Percentiles rank a stretch among this genome's conserved stretches.
phyloP scores from a whole-genome alignment of 2,888 invertebrate genomes.

The Microdon myrmicae region DNA sequence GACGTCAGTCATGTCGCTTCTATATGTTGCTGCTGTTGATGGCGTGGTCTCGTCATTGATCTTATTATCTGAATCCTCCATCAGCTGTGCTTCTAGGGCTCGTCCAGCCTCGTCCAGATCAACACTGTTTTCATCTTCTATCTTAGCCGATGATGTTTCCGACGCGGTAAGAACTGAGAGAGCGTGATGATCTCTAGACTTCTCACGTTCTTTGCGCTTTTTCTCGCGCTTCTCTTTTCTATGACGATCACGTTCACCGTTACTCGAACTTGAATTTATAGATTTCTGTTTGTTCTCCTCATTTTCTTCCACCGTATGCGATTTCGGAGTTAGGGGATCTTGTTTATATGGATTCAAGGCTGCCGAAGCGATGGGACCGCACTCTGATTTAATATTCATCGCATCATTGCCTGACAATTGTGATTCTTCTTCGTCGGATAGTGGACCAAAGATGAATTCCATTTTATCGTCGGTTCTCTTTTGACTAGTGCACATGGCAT shows the following conservation, averaged over 20 bases:
- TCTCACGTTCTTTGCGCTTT: slow-evolving; percentile 73
- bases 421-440: slow-evolving; percentile 78
- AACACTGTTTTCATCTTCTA: slow-evolving; percentile 78
- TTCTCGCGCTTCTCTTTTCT: slow-evolving; percentile 71
- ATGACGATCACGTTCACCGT: slow-evolving; percentile 63
- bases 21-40: slow-evolving; percentile 63
- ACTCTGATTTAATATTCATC: slow-evolving; percentile 26
- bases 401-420: slow-evolving; percentile 59
- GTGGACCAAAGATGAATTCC: slow-evolving; percentile 88
- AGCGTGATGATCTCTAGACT: slow-evolving; percentile 65
- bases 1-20: slow-evolving; percentile 69
- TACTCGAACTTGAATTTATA: slow-evolving; percentile 47
- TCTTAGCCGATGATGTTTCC: slow-evolving; percentile 48
- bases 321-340: slow-evolving; percentile 61
- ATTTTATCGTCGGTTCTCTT: slow-evolving; percentile 78
- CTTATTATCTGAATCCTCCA: slow-evolving; percentile 74
- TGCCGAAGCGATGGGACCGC: slow-evolving; percentile 63
- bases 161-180: slow-evolving; percentile 49
- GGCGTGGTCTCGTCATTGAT: slow-evolving; percentile 64
- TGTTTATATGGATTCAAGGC: slow-evolving; percentile 65
- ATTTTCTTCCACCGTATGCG: slow-evolving; percentile 60
- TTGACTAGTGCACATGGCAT: slow-evolving; percentile 29
- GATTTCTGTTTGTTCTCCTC: slow-evolving; percentile 59
- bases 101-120: slow-evolving; percentile 85
- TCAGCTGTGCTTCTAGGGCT: slow-evolving; percentile 82